Conservation (phyloP, 2,797 vertebrate genomes). For the Centropyge bicolor region DNA sequence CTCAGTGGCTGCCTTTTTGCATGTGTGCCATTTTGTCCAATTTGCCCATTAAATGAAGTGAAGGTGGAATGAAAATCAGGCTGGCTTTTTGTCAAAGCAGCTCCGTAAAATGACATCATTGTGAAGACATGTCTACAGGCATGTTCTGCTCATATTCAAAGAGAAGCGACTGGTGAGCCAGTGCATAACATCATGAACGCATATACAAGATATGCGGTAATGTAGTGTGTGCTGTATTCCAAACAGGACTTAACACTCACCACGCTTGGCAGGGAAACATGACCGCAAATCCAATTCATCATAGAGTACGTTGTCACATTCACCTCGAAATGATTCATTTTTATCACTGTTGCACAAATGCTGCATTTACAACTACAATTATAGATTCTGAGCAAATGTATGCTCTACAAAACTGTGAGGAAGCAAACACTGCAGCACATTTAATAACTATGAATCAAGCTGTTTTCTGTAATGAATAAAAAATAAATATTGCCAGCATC, state of each 20-base stretch:
- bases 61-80: slow-evolving; percentile 54
- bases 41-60: slow-evolving; percentile 58
- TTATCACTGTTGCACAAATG: neutral
- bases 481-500: slow-evolving; percentile 1
- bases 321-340: neutral
- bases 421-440: neutral
- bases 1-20: slow-evolving; percentile 53
- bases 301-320: neutral
- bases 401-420: neutral
- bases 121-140: slow-evolving; percentile 26
- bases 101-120: slow-evolving; percentile 45
- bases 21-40: slow-evolving; percentile 41
- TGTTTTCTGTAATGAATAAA: neutral
- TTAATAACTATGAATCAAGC: neutral
- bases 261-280: slow-evolving; percentile 10
- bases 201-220: slow-evolving; percentile 23
- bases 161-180: slow-evolving; percentile 31
- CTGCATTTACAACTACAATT: neutral
- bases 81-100: slow-evolving; percentile 38
- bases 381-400: neutral
- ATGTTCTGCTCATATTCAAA: slow-evolving; percentile 26
- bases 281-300: slow-evolving; percentile 20
- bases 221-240: slow-evolving; percentile 5
- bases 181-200: slow-evolving; percentile 15
- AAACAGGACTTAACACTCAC: slow-evolving; percentile 11